Conservation (phyloP, 2,797 vertebrate species). For the Lagothrix lagotricha region DNA sequence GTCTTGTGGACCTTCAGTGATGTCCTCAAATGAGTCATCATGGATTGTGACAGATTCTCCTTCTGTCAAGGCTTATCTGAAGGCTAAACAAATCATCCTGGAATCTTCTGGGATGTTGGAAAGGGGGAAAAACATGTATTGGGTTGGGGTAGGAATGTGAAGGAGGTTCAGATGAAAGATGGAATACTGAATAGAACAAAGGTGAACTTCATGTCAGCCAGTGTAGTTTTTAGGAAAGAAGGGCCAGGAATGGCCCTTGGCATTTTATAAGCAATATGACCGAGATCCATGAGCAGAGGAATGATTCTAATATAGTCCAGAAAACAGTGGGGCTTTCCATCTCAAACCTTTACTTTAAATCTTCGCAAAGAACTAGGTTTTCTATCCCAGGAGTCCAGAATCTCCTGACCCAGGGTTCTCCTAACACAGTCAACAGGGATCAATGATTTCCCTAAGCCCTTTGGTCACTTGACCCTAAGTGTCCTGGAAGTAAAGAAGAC, state of each 20-base stretch:
- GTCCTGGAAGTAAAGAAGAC: background rate
- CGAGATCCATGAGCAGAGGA: background rate
- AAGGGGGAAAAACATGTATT: background rate
- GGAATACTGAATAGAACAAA: background rate
- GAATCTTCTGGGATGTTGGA: slow-evolving; percentile 40
- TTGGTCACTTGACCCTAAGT: background rate
- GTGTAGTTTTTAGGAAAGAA: slow-evolving; percentile 53
- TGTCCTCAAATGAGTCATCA: background rate
- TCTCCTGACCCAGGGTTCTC: background rate
- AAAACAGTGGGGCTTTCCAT: background rate
- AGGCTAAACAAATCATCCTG: background rate
- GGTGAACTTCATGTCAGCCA: background rate
- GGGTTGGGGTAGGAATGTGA: background rate
- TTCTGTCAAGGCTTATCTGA: background rate
- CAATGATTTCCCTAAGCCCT: background rate
- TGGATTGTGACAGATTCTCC: background rate
- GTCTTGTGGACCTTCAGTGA: background rate
- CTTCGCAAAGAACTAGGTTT: background rate
- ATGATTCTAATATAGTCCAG: background rate
- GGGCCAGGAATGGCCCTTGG: background rate
- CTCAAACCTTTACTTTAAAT: background rate
- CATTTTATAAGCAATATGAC: background rate
- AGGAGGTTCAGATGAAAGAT: background rate
- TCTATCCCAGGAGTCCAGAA: background rate
- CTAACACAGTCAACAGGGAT: background rate